phyloP scores from a whole-genome alignment of 1,140 invertebrate species.

The Drosophila lowei region DNA sequence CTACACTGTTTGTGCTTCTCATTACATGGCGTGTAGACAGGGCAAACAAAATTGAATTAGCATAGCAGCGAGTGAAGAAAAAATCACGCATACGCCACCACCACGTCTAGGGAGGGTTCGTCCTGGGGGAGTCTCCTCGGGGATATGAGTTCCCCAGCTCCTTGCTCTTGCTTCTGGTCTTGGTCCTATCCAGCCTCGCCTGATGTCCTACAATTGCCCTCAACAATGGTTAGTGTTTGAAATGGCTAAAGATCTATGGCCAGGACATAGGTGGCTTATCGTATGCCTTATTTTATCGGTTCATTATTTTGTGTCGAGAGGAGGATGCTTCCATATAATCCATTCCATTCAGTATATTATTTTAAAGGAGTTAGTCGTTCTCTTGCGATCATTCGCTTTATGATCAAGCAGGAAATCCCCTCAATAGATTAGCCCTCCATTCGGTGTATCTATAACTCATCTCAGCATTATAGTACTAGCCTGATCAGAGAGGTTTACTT shows the following conservation, averaged over 20 bases:
- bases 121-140: slow-evolving; percentile 25
- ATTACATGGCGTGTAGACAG: slow-evolving; percentile 80
- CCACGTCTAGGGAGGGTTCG: slow-evolving; percentile 20
- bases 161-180: neutral
- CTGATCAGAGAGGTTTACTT: neutral
- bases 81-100: slow-evolving; percentile 77
- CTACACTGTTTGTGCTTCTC: slow-evolving; percentile 72
- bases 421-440: no score
- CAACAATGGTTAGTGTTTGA: slow-evolving; percentile 44
- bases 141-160: slow-evolving; percentile 14
- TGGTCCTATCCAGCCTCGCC: slow-evolving; percentile 16
- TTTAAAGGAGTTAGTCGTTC: no score
- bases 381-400: no score
- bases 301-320: no score
- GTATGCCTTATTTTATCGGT: neutral
- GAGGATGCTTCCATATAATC: no score
- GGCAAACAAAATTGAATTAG: slow-evolving; percentile 81
- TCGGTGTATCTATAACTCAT: no score
- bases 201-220: slow-evolving; percentile 77
- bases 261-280: neutral
- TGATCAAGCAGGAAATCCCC: no score
- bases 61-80: slow-evolving; percentile 63
- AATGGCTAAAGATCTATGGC: slow-evolving; percentile 1
- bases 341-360: no score
- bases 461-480: no score